These are phyloP conservation scores for Choreutis nemorana DNA, from an alignment of 2,888 invertebrate species.

Conservation along the genomic window DNA sequence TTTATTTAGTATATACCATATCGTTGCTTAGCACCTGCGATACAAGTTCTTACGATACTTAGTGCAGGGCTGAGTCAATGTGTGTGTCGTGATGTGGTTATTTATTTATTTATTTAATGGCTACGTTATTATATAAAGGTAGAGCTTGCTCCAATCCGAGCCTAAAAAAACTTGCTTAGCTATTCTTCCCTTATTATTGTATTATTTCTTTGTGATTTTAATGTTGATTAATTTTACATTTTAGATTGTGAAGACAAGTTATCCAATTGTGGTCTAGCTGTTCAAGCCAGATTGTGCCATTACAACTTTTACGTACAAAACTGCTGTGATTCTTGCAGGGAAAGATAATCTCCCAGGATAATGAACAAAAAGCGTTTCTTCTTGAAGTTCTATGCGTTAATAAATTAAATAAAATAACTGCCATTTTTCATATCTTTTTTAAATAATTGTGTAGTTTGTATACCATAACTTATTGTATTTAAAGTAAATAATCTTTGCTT, in stretches of 20 bases:
- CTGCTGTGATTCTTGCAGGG: conserved; percentile 79
- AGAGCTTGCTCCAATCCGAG: neutral
- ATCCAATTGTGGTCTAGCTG: conserved; percentile 80
- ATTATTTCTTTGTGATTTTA: conserved; percentile 1
- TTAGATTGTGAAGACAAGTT: conserved; percentile 75
- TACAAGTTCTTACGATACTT: too few species aligned
- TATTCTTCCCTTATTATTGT: conserved; percentile 3
- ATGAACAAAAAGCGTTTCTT: too few species aligned
- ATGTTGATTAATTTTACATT: conserved; percentile 11
- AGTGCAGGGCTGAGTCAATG: too few species aligned
- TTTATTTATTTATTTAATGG: too few species aligned
- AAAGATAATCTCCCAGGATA: conserved; percentile 18
- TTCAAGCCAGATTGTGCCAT: conserved; percentile 85
- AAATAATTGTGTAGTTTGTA: neutral
- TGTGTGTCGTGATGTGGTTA: too few species aligned
- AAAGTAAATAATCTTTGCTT: too few species aligned
- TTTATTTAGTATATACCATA: too few species aligned
- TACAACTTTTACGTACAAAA: conserved; percentile 85
- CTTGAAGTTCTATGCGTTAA: neutral
- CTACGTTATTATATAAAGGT: neutral
- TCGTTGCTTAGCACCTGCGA: too few species aligned
- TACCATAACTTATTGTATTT: too few species aligned
- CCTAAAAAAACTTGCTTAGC: neutral
- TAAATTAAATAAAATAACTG: neutral
- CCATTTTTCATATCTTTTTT: conserved; percentile 1